Conservation (phyloP, 30 jellyfish, hydroid and myxozoan genomes). For the Hydractinia echinata region DNA sequence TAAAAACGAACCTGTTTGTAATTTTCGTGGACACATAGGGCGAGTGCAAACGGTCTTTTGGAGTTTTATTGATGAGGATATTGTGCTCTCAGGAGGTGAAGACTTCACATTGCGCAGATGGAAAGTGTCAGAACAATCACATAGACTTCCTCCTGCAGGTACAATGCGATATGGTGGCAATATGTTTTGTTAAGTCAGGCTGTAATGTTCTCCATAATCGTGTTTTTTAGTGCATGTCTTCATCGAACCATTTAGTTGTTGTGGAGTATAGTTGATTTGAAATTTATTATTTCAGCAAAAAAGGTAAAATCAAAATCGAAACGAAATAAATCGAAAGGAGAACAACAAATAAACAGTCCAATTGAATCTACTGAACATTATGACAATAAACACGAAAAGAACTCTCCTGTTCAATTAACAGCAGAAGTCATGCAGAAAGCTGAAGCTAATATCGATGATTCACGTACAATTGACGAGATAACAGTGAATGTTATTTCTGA, state of each 20-base stretch:
- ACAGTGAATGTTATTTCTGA: too few relatives aligned
- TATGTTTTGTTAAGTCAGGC: not conserved
- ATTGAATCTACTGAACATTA: too few relatives aligned
- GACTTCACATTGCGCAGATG: constrained; percentile 75
- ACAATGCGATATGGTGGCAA: not conserved
- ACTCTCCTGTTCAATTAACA: too few relatives aligned
- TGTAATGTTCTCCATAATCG: not conserved
- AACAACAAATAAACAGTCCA: too few relatives aligned
- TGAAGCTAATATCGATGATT: too few relatives aligned
- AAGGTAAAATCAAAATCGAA: too few relatives aligned
- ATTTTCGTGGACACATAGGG: constrained; percentile 70
- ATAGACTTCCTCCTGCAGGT: constrained; percentile 59
- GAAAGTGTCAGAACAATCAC: constrained; percentile 46
- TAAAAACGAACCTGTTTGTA: constrained; percentile 54
- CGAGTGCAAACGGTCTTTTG: constrained; percentile 73
- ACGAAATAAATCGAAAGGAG: too few relatives aligned
- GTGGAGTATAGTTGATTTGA: not conserved
- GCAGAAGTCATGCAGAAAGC: too few relatives aligned
- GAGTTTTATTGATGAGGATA: constrained; percentile 67
- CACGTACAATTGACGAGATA: too few relatives aligned
- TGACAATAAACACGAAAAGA: too few relatives aligned
- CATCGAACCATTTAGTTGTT: not conserved
- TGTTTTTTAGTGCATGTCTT: not conserved
- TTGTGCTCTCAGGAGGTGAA: constrained; percentile 78
- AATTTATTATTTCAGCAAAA: too few relatives aligned